Evolutionary conservation across 2,888 invertebrate genomes (phyloP), one percentile per base, ranked within the genome.

Genomic region (Drosophila anomalata): DNA sequence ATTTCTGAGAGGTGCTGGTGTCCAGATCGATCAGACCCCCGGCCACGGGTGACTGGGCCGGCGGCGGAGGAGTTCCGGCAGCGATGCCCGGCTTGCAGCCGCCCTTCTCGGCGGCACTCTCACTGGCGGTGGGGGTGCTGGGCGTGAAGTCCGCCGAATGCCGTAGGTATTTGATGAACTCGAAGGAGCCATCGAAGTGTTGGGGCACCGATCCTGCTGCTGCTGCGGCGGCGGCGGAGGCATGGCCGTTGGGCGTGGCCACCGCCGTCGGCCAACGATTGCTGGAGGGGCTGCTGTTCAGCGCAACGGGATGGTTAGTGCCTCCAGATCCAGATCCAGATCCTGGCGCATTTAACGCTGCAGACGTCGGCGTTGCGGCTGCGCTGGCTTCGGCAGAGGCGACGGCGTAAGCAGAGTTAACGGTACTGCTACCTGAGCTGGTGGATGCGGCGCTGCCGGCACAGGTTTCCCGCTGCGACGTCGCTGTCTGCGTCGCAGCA

Each of bases 161-260:
- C 12, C 91, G 90, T 67, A 91, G 88, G 89, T 91, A 91, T 85
- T 91, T 91, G 56, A 91, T 87, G 74, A 91, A 91, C 79, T 91
- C 91, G 77, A 91, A 91, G 70, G 91, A 90, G 73, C 91, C 90
- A 78, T 91, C 91, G 56, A 91, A 91, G 56, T 91, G 90, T 55
- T 89, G 91, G 11, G 56, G 77, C 56, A 47, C 67, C 57, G 44
- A 56, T 29, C 72, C 53, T 6, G 61, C 62, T 6, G 55, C 53
- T 5, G 58, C 46, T 2, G 77, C 71, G 24, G 71, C 29, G 41
- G 75, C 71, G 31, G 71, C 29, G 41, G 75, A 51, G 33, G 74
- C 68, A 59, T 78, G 75, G 53, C 77, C 78, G 52, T 85, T 83
- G 60, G 87, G 82, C 26, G 87, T 87, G 29, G 87, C 85, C 54